Percentiles rank a stretch among this genome's conserved stretches.
phyloP scores from a whole-genome alignment of 2,888 invertebrate genomes.

The Scaptomyza tumidula region DNA sequence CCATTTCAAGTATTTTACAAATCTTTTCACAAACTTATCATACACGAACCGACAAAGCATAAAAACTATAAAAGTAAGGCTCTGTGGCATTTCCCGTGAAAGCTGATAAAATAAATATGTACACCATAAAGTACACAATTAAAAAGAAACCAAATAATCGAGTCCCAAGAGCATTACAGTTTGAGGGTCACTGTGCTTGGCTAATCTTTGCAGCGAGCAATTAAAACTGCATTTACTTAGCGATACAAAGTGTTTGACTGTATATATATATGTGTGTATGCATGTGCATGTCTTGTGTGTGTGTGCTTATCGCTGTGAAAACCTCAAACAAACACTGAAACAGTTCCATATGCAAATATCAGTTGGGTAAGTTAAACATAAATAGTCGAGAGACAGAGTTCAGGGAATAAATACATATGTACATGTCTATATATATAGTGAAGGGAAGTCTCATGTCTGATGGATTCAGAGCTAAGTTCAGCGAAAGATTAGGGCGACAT shows the following conservation, averaged over 20 bases:
- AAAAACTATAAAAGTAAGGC: constrained; percentile 7
- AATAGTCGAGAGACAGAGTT: constrained; percentile 18
- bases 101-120: constrained; percentile 16
- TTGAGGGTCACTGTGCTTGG: constrained; percentile 6
- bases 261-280: background rate
- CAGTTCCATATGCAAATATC: constrained; percentile 43
- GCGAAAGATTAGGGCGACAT: constrained; percentile 33
- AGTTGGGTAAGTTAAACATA: constrained; percentile 24
- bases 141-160: background rate
- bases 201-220: constrained; percentile 25
- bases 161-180: constrained; percentile 11
- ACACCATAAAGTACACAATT: constrained; percentile 1
- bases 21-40: background rate
- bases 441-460: constrained; percentile 26
- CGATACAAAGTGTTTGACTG: constrained; percentile 27
- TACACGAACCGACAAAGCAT: no score
- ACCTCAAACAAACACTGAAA: constrained; percentile 6
- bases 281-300: constrained; percentile 15
- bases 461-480: background rate
- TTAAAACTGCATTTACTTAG: constrained; percentile 25
- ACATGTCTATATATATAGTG: constrained; percentile 1
- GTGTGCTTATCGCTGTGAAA: constrained; percentile 24
- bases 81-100: constrained; percentile 29
- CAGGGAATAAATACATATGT: constrained; percentile 7
- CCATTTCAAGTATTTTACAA: background rate